Evolutionary conservation across 2,113 vertebrate species (phyloP).

Genomic region (Empidonax traillii): DNA sequence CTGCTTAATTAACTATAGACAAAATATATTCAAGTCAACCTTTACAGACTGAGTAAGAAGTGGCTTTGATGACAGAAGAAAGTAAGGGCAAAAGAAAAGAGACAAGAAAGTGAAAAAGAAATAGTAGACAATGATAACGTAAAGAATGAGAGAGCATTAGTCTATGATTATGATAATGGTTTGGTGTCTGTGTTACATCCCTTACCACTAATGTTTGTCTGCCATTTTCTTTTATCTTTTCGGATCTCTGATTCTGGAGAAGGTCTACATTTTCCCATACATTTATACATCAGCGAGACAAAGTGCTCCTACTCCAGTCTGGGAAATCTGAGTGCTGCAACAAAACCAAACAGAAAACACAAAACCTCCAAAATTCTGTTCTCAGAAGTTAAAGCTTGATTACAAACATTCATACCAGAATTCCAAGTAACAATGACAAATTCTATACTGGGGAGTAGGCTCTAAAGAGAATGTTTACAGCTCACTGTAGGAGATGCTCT

Average conservation of each 20-base stretch:
- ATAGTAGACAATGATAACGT: neutral
- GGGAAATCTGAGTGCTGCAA: neutral
- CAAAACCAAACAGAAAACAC: neutral
- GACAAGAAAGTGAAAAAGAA: neutral
- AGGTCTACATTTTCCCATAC: neutral
- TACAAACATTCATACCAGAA: neutral
- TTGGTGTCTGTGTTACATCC: neutral
- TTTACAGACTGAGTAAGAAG: neutral
- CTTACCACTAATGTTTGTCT: neutral
- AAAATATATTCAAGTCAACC: neutral
- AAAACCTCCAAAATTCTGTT: neutral
- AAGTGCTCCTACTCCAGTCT: neutral
- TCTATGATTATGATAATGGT: accelerated
- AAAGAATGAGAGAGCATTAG: neutral
- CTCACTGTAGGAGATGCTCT: neutral
- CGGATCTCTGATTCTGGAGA: neutral
- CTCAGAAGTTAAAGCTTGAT: neutral
- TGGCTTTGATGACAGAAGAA: neutral
- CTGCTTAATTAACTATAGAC: neutral
- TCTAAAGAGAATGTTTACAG: neutral
- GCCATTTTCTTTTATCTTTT: neutral
- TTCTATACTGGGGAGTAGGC: neutral
- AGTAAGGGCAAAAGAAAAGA: neutral
- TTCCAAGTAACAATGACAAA: neutral
- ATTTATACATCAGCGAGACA: neutral